Percentiles rank a stretch among this genome's conserved stretches.
These are phyloP conservation scores for Heliconius cydno DNA, from an alignment of 2,888 invertebrate genomes.

Conservation along the genomic window DNA sequence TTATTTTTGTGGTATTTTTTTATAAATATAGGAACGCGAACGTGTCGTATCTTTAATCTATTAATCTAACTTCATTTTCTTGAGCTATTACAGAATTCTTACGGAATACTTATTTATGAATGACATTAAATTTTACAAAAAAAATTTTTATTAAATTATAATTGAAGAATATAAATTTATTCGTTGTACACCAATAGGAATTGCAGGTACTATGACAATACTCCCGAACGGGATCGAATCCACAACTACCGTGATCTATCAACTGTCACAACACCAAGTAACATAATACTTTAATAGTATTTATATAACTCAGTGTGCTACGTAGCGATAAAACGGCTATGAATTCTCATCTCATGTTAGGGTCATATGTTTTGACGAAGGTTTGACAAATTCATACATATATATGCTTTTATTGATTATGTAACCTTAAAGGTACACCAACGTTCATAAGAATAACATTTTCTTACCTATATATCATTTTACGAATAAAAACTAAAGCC, in stretches of 20 bases:
- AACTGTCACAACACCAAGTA: background rate
- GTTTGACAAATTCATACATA: conserved; percentile 38
- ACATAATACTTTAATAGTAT: background rate
- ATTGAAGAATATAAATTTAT: no score
- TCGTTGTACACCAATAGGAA: no score
- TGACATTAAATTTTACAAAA: no score
- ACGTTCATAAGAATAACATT: background rate
- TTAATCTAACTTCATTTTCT: background rate
- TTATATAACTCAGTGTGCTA: background rate
- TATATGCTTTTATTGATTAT: conserved; percentile 26
- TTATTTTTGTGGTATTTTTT: background rate
- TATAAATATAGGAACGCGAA: background rate
- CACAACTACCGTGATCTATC: background rate
- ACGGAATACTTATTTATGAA: background rate
- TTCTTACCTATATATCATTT: background rate
- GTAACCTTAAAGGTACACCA: conserved; percentile 1
- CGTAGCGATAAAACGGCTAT: conserved; percentile 9
- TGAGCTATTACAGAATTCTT: background rate
- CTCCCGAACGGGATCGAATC: background rate
- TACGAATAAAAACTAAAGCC: background rate
- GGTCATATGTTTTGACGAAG: conserved; percentile 33
- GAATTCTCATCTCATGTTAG: background rate
- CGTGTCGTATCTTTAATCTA: background rate
- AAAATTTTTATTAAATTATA: no score
- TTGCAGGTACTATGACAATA: background rate